A percentile compares a stretch with the other conserved stretches of the same genome.
These are phyloP conservation scores for Saccopteryx bilineata DNA, from an alignment of 2,113 vertebrate genomes.

Conservation along the genomic window DNA sequence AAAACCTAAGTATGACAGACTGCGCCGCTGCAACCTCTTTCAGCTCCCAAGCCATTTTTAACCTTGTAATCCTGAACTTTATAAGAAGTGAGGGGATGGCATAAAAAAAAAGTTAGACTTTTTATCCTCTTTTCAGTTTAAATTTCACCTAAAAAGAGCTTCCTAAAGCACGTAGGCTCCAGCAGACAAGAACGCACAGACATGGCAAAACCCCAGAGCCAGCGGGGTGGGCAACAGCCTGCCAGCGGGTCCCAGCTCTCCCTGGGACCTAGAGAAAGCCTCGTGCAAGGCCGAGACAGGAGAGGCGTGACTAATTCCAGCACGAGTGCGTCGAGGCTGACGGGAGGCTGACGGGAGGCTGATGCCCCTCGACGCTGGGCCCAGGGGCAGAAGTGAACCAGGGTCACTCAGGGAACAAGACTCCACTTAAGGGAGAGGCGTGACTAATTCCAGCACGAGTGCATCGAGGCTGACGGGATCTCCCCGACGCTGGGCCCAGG, in stretches of 20 bases:
- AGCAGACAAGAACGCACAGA: slow-evolving; percentile 3
- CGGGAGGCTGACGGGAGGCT: not conserved
- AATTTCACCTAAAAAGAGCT: not conserved
- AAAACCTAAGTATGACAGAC: not conserved
- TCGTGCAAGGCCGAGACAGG: not conserved
- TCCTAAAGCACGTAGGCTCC: not conserved
- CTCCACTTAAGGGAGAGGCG: not conserved
- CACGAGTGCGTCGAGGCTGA: not conserved
- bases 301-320: not conserved
- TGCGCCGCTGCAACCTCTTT: not conserved
- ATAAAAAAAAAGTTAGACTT: not conserved
- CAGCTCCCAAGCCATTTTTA: not conserved
- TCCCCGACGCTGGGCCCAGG: not conserved
- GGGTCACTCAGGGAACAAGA: not conserved
- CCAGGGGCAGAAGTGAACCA: not conserved
- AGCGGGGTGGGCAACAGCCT: accelerated
- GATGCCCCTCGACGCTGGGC: not conserved
- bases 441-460: not conserved
- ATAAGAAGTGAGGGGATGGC: not conserved
- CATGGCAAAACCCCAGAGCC: not conserved
- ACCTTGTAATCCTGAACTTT: not conserved
- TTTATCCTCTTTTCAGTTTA: slow-evolving; percentile 23
- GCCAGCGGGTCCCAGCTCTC: not conserved
- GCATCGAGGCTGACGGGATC: not conserved
- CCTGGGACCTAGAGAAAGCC: slow-evolving; percentile 12